Evolutionary conservation across 2,797 vertebrate genomes (phyloP), one percentile per base, ranked within the genome.

Genomic region (Danionella dracula): DNA sequence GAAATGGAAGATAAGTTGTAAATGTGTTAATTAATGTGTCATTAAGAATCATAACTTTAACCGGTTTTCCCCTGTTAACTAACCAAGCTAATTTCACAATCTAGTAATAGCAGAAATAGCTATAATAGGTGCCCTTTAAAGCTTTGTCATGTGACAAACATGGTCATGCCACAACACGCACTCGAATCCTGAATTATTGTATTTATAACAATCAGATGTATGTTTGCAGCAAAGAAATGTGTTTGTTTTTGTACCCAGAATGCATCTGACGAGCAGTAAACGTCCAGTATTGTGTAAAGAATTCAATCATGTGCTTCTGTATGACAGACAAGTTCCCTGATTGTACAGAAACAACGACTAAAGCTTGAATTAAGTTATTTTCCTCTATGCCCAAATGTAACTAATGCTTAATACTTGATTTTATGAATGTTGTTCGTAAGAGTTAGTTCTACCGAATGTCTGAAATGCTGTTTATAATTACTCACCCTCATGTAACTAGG

Each of bases 331-430:
- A 86, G 81, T 81, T 76, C 82, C 84, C 79, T 79, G 72, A 83
- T 79, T 83, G 78, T 84, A 74, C 75, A 78, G 23, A 85, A 85
- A 70, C 82, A 4, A 76, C 74, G 82, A 75, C 56, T 73, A 66
- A 82, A 82, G 80, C 76, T 79, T 75, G 15, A 64, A 34, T 53
- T 68, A 79, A 84, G 82, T 82, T 73, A 82, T 48, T 59, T 15
- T 86, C 83, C 86, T 83, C 72, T 73, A 81, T 68, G 78, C 80
- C 78, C 71, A 84, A 73, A 76, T 80, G 79, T 86, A 77, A 81
- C 82, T 70, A 71, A 55, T 82, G 78, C 78, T 78, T 82, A 83
- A 82, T 83, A 77, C 63, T 84, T 88, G 86, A 84, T 83, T n/a
- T n/a, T 82, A 85, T 83, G 79, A 78, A 65, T 79, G 76, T 53